Conservation (phyloP, 2,888 invertebrate genomes). For the Hyposoter didymator region DNA sequence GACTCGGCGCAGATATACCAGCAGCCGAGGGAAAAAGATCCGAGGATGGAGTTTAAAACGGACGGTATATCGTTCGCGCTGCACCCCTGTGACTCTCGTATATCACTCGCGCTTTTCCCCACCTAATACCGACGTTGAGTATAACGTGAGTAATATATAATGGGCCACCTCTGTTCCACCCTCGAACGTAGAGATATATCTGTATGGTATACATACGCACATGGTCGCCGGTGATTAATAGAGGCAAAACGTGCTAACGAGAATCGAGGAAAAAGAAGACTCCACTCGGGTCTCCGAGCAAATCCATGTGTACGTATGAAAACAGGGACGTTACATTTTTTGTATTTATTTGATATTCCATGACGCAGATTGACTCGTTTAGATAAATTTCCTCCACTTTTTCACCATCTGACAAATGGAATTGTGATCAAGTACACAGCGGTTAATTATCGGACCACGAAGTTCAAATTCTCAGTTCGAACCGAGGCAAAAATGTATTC, state of each 20-base stretch:
- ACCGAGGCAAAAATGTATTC: neutral
- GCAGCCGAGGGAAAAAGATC: constrained; percentile 6
- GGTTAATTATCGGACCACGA: neutral
- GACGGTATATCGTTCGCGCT: constrained; percentile 28
- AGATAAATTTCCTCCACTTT: constrained; percentile 2
- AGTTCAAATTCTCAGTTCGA: neutral
- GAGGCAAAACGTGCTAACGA: constrained; percentile 57
- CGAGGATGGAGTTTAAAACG: constrained; percentile 32
- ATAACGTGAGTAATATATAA: constrained; percentile 66
- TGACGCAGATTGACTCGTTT: neutral
- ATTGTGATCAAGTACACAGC: neutral
- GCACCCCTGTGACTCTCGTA: constrained; percentile 59
- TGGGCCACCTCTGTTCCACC: constrained; percentile 54
- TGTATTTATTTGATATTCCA: neutral
- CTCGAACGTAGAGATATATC: constrained; percentile 10
- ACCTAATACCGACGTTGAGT: constrained; percentile 54
- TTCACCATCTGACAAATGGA: neutral
- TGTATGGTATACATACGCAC: neutral
- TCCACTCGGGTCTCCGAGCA: constrained; percentile 34
- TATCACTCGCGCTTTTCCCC: constrained; percentile 56
- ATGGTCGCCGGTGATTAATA: constrained; percentile 56
- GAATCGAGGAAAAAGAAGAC: constrained; percentile 54
- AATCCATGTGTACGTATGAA: neutral
- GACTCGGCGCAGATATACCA: constrained; percentile 24
- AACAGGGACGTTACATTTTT: neutral